A percentile compares a stretch with the other conserved stretches of the same genome.
These are phyloP conservation scores for Mamestra configurata DNA, from an alignment of 1,140 invertebrate genomes.

Conservation along the genomic window DNA sequence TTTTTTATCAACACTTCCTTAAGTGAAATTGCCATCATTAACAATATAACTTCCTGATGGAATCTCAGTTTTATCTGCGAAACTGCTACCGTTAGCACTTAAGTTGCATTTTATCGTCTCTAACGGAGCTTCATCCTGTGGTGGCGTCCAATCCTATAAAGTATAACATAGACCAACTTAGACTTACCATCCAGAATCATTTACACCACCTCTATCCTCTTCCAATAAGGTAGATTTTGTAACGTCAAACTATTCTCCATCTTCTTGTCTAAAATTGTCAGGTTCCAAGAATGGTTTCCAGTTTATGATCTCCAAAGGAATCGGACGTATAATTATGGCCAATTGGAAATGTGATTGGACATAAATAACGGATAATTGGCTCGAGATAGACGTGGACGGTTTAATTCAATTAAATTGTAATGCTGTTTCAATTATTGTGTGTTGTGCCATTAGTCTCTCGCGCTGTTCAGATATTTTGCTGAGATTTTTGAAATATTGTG, in stretches of 20 bases:
- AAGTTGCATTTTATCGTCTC: conserved; percentile 45
- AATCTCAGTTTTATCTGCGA: conserved; percentile 38
- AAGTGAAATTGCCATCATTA: conserved; percentile 15
- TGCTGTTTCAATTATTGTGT: conserved; percentile 30
- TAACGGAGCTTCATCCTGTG: conserved; percentile 48
- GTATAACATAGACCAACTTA: conserved; percentile 25
- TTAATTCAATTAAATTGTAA: conserved; percentile 50
- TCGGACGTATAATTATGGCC: conserved; percentile 56
- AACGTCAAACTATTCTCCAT: not conserved
- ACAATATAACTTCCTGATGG: conserved; percentile 33
- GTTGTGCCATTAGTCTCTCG: not conserved
- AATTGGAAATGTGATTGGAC: conserved; percentile 52
- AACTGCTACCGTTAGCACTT: conserved; percentile 49
- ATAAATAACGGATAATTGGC: conserved; percentile 48
- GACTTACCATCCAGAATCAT: not conserved
- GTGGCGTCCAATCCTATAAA: conserved; percentile 46
- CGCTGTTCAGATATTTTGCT: conserved; percentile 7
- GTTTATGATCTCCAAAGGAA: conserved; percentile 61
- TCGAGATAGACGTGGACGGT: conserved; percentile 37
- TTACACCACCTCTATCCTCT: not conserved
- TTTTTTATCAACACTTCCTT: conserved; percentile 26
- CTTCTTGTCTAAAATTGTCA: not conserved
- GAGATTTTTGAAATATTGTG: not conserved
- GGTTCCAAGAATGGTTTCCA: conserved; percentile 50
- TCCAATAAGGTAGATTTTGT: not conserved